Evolutionary conservation across 2,113 vertebrate species (phyloP), one percentile per base, ranked within the genome.

Genomic region (Myotis brandtii): DNA sequence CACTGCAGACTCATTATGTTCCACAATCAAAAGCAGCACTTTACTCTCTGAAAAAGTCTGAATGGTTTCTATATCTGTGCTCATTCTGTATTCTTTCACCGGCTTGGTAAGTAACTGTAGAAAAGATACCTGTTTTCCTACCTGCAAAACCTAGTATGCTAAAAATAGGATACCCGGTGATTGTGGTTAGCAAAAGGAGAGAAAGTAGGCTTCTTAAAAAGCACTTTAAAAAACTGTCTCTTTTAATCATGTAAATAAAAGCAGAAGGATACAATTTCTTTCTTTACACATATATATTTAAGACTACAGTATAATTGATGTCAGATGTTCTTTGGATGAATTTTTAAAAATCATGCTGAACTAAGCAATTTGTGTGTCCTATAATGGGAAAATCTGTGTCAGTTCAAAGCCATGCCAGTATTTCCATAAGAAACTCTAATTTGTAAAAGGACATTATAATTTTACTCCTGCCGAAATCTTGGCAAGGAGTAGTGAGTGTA

Each of bases 351-450:
- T 93, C 95, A 34, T 76, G 96, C 98, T 97, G 94, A 98, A 72
- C 96, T 96, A 96, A 98, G 95, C 93, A 97, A 95, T 91, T 87
- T 87, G 20, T 62, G 72, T 97, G 97, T 96, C 97, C 97, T 97
- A 94, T 93, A 96, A 96, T 85, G 97, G 97, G 96, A 98, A 96
- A 98, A 98, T 96, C 96, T 97, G 82, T 98, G 97, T 97, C 95
- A 87, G 97, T 95, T 97, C 93, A 96, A 0, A 95, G 27, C 96
- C 69, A 37, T 93, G 97, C 97, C 98, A 98, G 94, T 97, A 1
- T 98, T 98, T 98, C 98, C 98, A 98, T 94, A 98, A 96, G 95
- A 98, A 98, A 95, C 96, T 96, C 93, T 43, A 97, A 98, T 97
- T 98, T 98, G 95, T 98, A 98, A 97, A 97, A 96, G 96, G 91